Evolutionary conservation across 2,888 invertebrate species (phyloP).

Genomic region (Unio pictorum): DNA sequence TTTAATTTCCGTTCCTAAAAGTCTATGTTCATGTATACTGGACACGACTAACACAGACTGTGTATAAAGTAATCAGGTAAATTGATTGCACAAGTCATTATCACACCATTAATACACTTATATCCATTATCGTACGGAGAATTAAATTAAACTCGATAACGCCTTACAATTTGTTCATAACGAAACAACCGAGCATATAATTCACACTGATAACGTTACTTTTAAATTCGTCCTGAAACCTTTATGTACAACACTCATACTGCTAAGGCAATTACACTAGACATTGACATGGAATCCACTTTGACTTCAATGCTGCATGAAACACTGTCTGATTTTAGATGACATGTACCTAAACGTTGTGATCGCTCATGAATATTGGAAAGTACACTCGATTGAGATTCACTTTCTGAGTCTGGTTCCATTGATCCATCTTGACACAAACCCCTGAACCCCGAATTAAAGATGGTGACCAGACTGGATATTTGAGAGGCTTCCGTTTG

Average conservation of each 20-base stretch:
- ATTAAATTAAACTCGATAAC: too few species aligned
- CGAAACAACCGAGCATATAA: too few species aligned
- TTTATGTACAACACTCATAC: constrained; percentile 20
- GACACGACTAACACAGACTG: neutral
- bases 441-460: constrained; percentile 64
- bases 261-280: constrained; percentile 56
- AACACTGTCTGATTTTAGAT: constrained; percentile 29
- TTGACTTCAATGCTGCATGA: constrained; percentile 42
- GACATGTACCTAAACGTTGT: constrained; percentile 28
- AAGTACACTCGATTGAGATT: constrained; percentile 17
- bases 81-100: neutral
- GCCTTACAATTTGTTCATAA: too few species aligned
- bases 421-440: constrained; percentile 15
- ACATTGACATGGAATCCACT: constrained; percentile 39
- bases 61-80: constrained; percentile 3
- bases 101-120: constrained; percentile 6
- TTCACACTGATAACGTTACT: too few species aligned
- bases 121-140: too few species aligned
- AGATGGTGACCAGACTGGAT: constrained; percentile 61
- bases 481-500: constrained; percentile 61
- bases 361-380: constrained; percentile 33
- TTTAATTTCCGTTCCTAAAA: too few species aligned
- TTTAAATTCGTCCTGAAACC: too few species aligned
- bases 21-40: neutral
- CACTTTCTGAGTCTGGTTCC: constrained; percentile 18